Evolutionary conservation across 2,113 vertebrate species (phyloP).

Genomic region (Sclerurus mexicanus): DNA sequence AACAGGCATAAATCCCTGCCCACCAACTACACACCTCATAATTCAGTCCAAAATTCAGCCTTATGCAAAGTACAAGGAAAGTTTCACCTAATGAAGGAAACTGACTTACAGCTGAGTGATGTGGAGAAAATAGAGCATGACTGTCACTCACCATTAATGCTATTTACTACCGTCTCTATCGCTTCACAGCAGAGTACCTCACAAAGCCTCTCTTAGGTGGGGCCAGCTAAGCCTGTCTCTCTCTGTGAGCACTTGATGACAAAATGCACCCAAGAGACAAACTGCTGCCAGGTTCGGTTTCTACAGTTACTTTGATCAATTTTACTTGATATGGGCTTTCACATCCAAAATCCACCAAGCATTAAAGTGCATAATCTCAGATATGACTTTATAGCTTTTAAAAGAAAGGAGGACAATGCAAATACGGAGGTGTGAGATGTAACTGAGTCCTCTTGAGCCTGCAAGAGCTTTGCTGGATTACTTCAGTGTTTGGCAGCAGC

Average conservation of each 20-base stretch:
- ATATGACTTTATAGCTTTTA: not conserved
- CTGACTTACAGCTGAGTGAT: not conserved
- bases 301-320: constrained; percentile 1
- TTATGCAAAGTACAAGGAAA: not conserved
- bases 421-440: not conserved
- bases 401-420: constrained; percentile 4
- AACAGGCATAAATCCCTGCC: not conserved
- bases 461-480: not conserved
- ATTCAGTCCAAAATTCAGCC: not conserved
- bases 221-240: not conserved
- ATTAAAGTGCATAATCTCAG: not conserved
- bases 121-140: not conserved
- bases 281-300: not conserved
- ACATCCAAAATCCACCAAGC: not conserved
- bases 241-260: not conserved
- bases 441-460: not conserved
- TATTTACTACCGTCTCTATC: not conserved
- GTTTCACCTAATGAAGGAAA: not conserved
- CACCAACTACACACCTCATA: not conserved
- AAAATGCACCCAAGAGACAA: constrained; percentile 23
- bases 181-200: not conserved
- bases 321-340: constrained; percentile 22
- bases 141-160: constrained; percentile 47
- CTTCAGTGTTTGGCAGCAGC: not conserved
- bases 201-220: not conserved